Base-by-base conservation (phyloP, 2,797 vertebrate species). In the Graptemys geographica region DNA sequence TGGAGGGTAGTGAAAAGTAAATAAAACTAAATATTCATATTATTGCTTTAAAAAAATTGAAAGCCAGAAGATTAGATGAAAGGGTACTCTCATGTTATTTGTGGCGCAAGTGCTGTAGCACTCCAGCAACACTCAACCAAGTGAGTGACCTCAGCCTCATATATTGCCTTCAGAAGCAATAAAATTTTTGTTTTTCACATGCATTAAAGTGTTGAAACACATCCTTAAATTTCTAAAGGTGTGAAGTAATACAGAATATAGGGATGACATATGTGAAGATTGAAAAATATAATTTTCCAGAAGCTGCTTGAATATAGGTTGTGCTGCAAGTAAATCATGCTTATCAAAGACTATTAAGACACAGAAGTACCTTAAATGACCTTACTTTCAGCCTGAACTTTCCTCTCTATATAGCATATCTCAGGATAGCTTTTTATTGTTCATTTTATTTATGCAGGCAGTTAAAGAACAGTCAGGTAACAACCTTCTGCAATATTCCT, bases 1-100 rank as follows among this genome's bases (percentile, higher is more conserved):
- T n/a, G 9, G 82, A 90, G 59, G 37, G 41, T 10, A 95, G 76
- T 25, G 86, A 86, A 89, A 80, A 90, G 81, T 28, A 84, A 74
- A 33, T 79, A 55, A 87, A 84, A 86, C 56, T 93, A 83, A 88
- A 84, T 78, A 53, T 92, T 79, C 79, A 87, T 53, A 86, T 19
- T 83, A 91, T 93, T 59, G 41, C 44, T 47, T 76, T 76, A 13
- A 76, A 76, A 47, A 44, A 47, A 47, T 28, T 28, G 72, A 76
- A 47, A 47, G 41, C 41, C 25, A 16, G 37, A 74, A 55, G 11
- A 44, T 84, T 81, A 88, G 23, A 78, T 69, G 87, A 79, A 81
- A n/a, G 5, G 8, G 51, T 56, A 49, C 18, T 23, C 56, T 84
- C 65, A 37, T 79, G 21, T 37, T 1, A 52, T 33, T 81, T 87